Percentiles rank a stretch among this genome's conserved stretches.
These are phyloP conservation scores for Pseudopipra pipra DNA, from an alignment of 2,113 vertebrate genomes.

Conservation along the genomic window DNA sequence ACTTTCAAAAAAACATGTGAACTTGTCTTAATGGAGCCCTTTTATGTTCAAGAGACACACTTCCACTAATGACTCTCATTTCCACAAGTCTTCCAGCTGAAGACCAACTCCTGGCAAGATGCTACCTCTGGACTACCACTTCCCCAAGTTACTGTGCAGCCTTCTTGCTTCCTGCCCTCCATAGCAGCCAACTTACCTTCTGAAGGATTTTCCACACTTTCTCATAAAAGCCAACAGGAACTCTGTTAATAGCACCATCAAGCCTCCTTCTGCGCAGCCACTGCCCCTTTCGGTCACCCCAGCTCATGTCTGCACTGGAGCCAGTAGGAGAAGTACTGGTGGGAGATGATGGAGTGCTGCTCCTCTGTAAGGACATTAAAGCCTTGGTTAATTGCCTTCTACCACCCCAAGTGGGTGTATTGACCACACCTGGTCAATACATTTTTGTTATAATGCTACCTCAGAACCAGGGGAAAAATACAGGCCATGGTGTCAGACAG, in stretches of 20 bases:
- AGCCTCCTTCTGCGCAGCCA: constrained; percentile 94
- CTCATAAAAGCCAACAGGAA: constrained; percentile 96
- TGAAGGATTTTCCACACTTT: constrained; percentile 97
- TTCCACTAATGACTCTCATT: neutral
- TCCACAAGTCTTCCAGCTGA: neutral
- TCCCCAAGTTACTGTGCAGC: neutral
- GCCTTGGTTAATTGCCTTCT: neutral
- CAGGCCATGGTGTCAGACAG: neutral
- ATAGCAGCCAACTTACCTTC: constrained; percentile 74
- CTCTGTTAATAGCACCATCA: constrained; percentile 96
- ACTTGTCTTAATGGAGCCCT: neutral
- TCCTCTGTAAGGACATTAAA: constrained; percentile 74
- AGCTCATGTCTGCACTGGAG: constrained; percentile 73
- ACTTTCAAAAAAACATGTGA: neutral
- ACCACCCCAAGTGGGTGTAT: too few relatives aligned
- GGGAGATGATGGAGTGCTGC: constrained; percentile 93
- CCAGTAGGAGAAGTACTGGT: constrained; percentile 82
- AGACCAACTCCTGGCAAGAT: neutral
- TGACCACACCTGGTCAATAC: neutral
- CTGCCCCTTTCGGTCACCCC: constrained; percentile 93
- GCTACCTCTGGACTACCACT: neutral
- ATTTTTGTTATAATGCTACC: neutral
- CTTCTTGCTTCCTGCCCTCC: neutral
- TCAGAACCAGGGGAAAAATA: neutral
- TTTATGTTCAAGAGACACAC: neutral